Evolutionary conservation across 2,888 invertebrate genomes (phyloP).

Genomic region (Lycia hirtaria): DNA sequence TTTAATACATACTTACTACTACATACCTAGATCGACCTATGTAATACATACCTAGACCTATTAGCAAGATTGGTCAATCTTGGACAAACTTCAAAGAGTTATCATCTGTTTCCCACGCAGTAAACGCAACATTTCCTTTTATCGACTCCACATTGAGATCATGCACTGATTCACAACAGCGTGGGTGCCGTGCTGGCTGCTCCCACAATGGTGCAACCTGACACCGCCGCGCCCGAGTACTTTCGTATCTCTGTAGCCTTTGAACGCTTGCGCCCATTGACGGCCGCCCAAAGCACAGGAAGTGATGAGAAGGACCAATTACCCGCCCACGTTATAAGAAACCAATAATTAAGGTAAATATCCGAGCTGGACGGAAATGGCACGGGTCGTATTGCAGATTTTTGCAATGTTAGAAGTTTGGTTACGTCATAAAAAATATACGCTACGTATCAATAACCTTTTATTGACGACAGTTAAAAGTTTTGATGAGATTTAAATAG

Average conservation of each 20-base stretch:
- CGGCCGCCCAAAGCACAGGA: slow-evolving; percentile 77
- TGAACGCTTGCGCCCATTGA: slow-evolving; percentile 60
- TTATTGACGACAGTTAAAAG: too few species aligned
- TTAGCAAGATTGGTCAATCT: too few species aligned
- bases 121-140: slow-evolving; percentile 31
- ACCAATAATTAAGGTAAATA: slow-evolving; percentile 83
- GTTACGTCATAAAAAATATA: too few species aligned
- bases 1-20: too few species aligned
- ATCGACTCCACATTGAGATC: slow-evolving; percentile 46
- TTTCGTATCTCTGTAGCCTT: slow-evolving; percentile 54
- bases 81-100: background rate
- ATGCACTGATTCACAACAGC: slow-evolving; percentile 45
- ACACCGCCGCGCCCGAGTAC: slow-evolving; percentile 67
- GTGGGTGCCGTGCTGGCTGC: slow-evolving; percentile 73
- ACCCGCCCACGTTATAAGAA: slow-evolving; percentile 81
- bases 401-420: slow-evolving; percentile 21
- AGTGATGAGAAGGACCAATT: slow-evolving; percentile 81
- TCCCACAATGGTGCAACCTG: slow-evolving; percentile 68
- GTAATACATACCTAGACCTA: too few species aligned
- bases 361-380: slow-evolving; percentile 71
- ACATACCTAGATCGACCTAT: too few species aligned
- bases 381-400: slow-evolving; percentile 38
- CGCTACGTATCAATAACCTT: too few species aligned
- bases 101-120: slow-evolving; percentile 33
- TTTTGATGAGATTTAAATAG: too few species aligned